Base-by-base conservation (phyloP, 2,888 invertebrate genomes). In the Coelinius sp. region DNA sequence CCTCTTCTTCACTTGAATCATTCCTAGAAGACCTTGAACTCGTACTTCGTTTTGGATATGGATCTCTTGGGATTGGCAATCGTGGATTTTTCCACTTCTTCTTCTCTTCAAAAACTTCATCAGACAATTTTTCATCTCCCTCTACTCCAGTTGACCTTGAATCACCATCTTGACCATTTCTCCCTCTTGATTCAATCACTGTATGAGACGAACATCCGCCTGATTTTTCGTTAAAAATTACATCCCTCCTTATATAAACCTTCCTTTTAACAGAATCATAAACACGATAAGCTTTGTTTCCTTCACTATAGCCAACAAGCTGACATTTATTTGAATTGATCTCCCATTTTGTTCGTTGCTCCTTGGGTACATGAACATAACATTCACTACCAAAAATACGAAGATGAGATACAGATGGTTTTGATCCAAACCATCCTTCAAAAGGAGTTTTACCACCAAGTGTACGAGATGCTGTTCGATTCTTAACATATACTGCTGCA, bases 191-290 rank as follows among this genome's bases (percentile, higher is more conserved):
- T 49, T 73, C 8, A 31, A 17, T 5, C n/a, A 31, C 10, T 17
- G 10, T 35, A 17, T 35, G 7, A 17, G 14, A n/a, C 7, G 1
- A 7, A 20, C 75, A 56, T 76, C 76, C 7, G 73, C 77, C 77
- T 76, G 78, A 20, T 41, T 56, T 46, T 70, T 70, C 12, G 71
- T 62, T 8, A 75, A 53, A 7, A 62, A 44, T 31, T 65, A 74
- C 31, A 69, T 72, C 25, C 78, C 75, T 24, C 79, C 66, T 31
- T 7, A 17, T 59, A 8, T 35, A 2, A 0, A 59, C 17, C 22
- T 59, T 1, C 1, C 31, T 31, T 1, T 14, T 17, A 1, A 8
- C 10, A 20, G 59, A 12, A 17, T 14, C 17, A 14, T n/a, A 59
- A 2, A 56, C 27, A 24, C 56, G 20, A 22, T 22, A 22, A 22